Percentiles rank a stretch among this genome's conserved stretches.
phyloP scores from a whole-genome alignment of 2,113 vertebrate genomes.

The Pimephales promelas region DNA sequence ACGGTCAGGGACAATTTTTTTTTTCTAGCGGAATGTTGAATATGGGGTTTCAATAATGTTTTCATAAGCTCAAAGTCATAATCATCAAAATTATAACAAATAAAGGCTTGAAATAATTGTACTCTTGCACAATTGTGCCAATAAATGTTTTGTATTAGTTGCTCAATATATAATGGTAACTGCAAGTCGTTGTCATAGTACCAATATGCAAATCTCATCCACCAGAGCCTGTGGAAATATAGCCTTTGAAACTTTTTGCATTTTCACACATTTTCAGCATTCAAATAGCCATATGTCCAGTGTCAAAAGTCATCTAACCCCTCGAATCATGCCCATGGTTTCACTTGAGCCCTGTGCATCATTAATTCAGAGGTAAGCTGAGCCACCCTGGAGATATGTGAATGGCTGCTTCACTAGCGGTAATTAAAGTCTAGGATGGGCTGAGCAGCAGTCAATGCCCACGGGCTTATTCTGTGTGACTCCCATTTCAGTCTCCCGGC shows the following conservation, averaged over 20 bases:
- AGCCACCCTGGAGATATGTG: slow-evolving; percentile 45
- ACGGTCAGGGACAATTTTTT: too few species aligned
- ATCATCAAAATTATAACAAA: too few species aligned
- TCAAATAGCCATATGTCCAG: slow-evolving; percentile 28
- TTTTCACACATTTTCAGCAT: not conserved
- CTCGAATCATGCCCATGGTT: slow-evolving; percentile 36
- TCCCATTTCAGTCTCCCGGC: slow-evolving; percentile 16
- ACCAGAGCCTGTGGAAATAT: not conserved
- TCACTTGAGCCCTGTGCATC: slow-evolving; percentile 55
- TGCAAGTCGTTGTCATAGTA: slow-evolving; percentile 8
- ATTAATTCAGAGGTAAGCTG: slow-evolving; percentile 49
- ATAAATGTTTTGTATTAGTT: too few species aligned
- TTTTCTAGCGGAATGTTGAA: too few species aligned
- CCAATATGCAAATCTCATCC: slow-evolving; percentile 7
- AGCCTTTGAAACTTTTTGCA: not conserved
- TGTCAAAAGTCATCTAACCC: slow-evolving; percentile 43
- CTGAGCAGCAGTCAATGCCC: slow-evolving; percentile 46
- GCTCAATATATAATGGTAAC: not conserved
- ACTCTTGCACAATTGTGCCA: too few species aligned
- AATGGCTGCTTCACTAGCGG: slow-evolving; percentile 54
- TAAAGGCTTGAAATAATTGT: too few species aligned
- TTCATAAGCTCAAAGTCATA: too few species aligned
- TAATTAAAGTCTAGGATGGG: slow-evolving; percentile 59
- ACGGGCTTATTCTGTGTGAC: slow-evolving; percentile 19
- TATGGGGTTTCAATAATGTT: too few species aligned